These are phyloP conservation scores for Tribolium castaneum DNA, from an alignment of 1,140 invertebrate species.

Conservation along the genomic window DNA sequence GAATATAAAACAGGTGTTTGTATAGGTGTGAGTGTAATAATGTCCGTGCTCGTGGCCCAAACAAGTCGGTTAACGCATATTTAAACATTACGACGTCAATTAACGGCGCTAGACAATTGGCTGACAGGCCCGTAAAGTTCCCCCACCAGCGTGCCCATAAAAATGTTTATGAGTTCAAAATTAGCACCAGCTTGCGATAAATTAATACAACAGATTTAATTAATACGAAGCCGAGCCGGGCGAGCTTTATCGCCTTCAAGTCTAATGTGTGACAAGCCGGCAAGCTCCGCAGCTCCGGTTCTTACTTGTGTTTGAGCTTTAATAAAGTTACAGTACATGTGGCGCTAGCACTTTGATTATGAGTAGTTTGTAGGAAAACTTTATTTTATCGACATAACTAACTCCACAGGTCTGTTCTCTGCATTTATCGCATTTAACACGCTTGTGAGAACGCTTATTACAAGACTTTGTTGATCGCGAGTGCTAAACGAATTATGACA, in stretches of 20 bases:
- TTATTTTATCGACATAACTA: constrained; percentile 46
- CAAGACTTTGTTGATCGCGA: constrained; percentile 28
- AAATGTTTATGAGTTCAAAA: constrained; percentile 56
- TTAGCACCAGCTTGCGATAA: constrained; percentile 52
- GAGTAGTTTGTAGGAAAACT: constrained; percentile 42
- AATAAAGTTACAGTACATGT: constrained; percentile 38
- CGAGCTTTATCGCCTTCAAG: constrained; percentile 43
- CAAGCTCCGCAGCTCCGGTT: constrained; percentile 18
- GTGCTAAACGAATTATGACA: constrained; percentile 18
- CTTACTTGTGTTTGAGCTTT: constrained; percentile 30
- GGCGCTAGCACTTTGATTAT: constrained; percentile 20
- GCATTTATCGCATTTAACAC: constrained; percentile 28
- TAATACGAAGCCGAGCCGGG: constrained; percentile 47
- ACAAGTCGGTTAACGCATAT: constrained; percentile 46
- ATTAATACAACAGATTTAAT: constrained; percentile 59
- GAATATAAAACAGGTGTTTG: constrained; percentile 35
- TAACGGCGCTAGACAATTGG: constrained; percentile 39
- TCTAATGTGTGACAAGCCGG: constrained; percentile 44
- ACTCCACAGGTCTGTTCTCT: constrained; percentile 38
- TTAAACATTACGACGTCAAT: constrained; percentile 47
- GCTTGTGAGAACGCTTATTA: constrained; percentile 32
- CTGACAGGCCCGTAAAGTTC: constrained; percentile 40
- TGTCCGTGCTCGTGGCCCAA: constrained; percentile 31
- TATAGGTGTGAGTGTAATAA: constrained; percentile 15
- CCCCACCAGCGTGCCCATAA: constrained; percentile 46